These are phyloP conservation scores for Meloidogyne exigua DNA, from an alignment of 1,140 invertebrate species.

Conservation along the genomic window DNA sequence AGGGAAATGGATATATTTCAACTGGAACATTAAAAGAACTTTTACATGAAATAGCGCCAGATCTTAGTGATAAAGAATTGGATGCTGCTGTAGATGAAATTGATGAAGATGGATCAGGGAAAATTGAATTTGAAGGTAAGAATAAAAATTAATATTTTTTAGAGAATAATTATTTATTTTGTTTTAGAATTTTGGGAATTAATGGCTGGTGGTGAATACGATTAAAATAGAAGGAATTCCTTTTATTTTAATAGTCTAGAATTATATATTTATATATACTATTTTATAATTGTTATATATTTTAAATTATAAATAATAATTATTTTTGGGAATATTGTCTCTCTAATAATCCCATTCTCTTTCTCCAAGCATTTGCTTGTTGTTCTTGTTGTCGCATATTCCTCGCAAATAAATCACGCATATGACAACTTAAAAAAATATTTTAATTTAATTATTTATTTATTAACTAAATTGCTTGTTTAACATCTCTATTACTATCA, in stretches of 20 bases:
- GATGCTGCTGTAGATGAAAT: constrained; percentile 59
- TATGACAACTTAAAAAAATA: constrained; percentile 26
- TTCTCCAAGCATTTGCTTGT: constrained; percentile 19
- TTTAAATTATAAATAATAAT: neutral
- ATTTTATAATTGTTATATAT: constrained; percentile 3
- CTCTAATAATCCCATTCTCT: constrained; percentile 17
- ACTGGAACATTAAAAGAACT: constrained; percentile 58
- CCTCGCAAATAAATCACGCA: constrained; percentile 31
- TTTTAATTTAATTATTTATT: neutral
- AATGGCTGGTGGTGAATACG: constrained; percentile 1
- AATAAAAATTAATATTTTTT: neutral
- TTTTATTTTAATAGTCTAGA: too few species aligned
- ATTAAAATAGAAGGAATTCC: neutral
- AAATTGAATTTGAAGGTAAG: constrained; percentile 57
- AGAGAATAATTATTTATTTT: too few species aligned
- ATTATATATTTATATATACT: too few species aligned
- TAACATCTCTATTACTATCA: constrained; percentile 45
- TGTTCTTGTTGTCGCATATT: constrained; percentile 33
- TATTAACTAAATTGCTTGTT: constrained; percentile 34
- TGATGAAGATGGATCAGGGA: constrained; percentile 59
- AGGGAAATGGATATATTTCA: constrained; percentile 60
- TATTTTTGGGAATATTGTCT: neutral
- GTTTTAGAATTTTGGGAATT: constrained; percentile 1
- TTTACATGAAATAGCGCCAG: constrained; percentile 55
- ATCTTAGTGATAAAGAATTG: constrained; percentile 54